Percentiles rank a stretch among this genome's conserved stretches.
Conservation (phyloP, 2,888 invertebrate genomes). For the Ichneumon xanthorius region DNA sequence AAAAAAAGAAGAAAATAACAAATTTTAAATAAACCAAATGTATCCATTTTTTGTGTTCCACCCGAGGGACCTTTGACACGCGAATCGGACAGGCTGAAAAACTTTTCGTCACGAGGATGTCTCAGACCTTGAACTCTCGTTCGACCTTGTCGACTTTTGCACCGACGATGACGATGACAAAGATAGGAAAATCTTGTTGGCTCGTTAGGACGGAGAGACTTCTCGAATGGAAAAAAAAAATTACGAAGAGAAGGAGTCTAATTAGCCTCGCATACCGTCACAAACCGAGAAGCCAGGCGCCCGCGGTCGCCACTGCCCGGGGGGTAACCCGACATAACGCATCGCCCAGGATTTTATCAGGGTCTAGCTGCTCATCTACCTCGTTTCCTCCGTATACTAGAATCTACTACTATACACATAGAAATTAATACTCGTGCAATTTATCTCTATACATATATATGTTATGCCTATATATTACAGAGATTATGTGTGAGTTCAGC, state of each 20-base stretch:
- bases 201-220: constrained; percentile 3
- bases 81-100: not conserved
- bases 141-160: constrained; percentile 12
- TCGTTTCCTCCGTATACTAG: constrained; percentile 45
- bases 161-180: constrained; percentile 19
- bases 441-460: constrained; percentile 23
- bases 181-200: constrained; percentile 33
- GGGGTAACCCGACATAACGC: constrained; percentile 63
- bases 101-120: not conserved
- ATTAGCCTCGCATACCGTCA: constrained; percentile 78
- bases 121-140: not conserved
- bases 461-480: constrained; percentile 45
- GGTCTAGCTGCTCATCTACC: constrained; percentile 44
- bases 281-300: constrained; percentile 73
- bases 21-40: not conserved
- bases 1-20: not conserved
- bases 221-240: constrained; percentile 13
- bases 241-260: constrained; percentile 69
- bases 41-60: not conserved
- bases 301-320: constrained; percentile 69
- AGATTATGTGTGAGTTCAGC: constrained; percentile 50
- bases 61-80: not conserved
- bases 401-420: constrained; percentile 49
- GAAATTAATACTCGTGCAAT: constrained; percentile 16
- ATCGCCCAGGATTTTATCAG: constrained; percentile 76